Evolutionary conservation across 2,797 vertebrate species (phyloP).

Genomic region (Simalia tracyae): DNA sequence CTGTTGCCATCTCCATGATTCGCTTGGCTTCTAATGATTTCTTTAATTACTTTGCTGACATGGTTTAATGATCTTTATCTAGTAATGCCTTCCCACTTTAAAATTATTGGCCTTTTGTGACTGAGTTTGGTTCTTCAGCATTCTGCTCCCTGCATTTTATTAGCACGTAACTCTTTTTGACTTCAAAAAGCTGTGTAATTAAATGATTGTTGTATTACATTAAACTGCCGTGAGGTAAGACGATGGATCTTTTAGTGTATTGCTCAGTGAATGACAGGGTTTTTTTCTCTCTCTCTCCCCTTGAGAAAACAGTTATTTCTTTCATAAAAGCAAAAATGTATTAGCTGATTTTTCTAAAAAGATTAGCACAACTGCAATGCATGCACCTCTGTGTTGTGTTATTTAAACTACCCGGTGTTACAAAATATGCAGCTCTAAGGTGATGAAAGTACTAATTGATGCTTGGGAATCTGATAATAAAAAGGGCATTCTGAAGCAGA

Average conservation of each 20-base stretch:
- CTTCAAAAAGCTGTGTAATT: conserved; percentile 43
- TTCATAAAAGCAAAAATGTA: conserved; percentile 7
- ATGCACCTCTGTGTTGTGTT: not conserved
- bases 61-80: conserved; percentile 29
- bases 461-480: not conserved
- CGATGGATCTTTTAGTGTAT: not conserved
- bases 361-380: not conserved
- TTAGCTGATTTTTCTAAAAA: conserved; percentile 16
- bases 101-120: conserved; percentile 5
- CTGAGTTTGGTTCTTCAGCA: conserved; percentile 15
- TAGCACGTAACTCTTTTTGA: conserved; percentile 26
- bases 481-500: not conserved
- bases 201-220: conserved; percentile 26
- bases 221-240: conserved; percentile 28
- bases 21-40: conserved; percentile 24
- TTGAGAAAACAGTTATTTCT: conserved; percentile 1
- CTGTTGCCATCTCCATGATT: not conserved
- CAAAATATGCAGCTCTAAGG: not conserved
- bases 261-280: conserved; percentile 14
- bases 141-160: conserved; percentile 22
- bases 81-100: conserved; percentile 23
- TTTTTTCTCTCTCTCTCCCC: not conserved
- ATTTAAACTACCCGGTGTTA: not conserved
- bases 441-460: not conserved
- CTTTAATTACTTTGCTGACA: conserved; percentile 40